A percentile compares a stretch with the other conserved stretches of the same genome.
Conservation (phyloP, 2,797 vertebrate species). For the Meriones psammophilus region DNA sequence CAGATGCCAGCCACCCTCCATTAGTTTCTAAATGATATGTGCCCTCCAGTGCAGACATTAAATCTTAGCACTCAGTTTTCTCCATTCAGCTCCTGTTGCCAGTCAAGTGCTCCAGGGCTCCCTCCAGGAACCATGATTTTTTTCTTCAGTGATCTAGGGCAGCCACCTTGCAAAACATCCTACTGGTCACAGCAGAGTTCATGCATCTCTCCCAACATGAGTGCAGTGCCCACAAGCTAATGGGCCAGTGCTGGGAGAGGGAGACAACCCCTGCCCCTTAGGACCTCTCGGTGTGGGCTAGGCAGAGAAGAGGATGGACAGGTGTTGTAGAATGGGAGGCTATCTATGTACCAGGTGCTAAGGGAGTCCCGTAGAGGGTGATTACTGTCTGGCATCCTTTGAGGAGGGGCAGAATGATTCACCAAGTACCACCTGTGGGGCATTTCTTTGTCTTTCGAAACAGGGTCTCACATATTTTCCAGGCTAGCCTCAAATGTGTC, state of each 20-base stretch:
- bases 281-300: background rate
- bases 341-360: background rate
- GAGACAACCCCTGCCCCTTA: background rate
- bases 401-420: background rate
- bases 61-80: background rate
- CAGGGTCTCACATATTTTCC: background rate
- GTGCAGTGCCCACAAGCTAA: background rate
- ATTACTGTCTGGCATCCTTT: background rate
- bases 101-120: background rate
- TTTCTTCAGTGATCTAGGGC: constrained; percentile 14
- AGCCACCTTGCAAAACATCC: background rate
- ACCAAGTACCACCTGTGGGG: background rate
- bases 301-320: constrained; percentile 21
- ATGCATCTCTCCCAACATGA: background rate
- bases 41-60: background rate
- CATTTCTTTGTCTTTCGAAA: background rate
- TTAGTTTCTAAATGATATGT: background rate
- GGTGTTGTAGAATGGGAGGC: background rate
- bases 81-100: background rate
- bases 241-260: background rate
- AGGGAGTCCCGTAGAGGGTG: background rate
- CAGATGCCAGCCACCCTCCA: no score
- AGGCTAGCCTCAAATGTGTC: background rate
- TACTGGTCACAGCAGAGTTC: background rate
- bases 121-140: background rate